Conservation (phyloP, 2,797 vertebrate species). For the Otolemur crassicaudatus region DNA sequence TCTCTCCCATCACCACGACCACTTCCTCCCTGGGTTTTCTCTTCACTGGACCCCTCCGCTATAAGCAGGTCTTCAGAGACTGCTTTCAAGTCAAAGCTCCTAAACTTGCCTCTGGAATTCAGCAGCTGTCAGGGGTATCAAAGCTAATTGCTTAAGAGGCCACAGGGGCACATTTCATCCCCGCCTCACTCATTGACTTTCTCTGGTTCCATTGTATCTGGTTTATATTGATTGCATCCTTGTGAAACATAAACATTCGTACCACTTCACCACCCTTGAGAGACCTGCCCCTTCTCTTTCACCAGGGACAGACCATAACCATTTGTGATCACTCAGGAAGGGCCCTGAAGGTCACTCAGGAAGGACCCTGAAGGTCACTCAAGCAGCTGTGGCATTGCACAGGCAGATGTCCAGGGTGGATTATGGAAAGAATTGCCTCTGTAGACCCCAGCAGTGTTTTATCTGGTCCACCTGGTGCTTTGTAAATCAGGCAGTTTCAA, state of each 20-base stretch:
- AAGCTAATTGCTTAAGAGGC: conserved; percentile 30
- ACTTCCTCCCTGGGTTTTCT: neutral
- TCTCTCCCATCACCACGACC: accelerated
- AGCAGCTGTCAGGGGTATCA: neutral
- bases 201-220: neutral
- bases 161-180: neutral
- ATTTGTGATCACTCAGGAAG: neutral
- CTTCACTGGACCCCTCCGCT: neutral
- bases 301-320: neutral
- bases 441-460: neutral
- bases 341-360: neutral
- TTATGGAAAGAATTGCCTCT: neutral
- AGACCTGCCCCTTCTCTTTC: neutral
- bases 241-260: neutral
- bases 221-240: neutral
- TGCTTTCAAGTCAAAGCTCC: neutral
- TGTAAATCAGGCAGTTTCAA: neutral
- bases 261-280: neutral
- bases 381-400: neutral
- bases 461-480: neutral
- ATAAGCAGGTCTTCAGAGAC: neutral
- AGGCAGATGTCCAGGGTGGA: neutral
- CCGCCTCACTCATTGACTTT: neutral
- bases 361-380: neutral
- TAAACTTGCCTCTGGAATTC: conserved; percentile 21